Evolutionary conservation across 2,797 vertebrate genomes (phyloP).

Genomic region (Paedocypris micromegethes): DNA sequence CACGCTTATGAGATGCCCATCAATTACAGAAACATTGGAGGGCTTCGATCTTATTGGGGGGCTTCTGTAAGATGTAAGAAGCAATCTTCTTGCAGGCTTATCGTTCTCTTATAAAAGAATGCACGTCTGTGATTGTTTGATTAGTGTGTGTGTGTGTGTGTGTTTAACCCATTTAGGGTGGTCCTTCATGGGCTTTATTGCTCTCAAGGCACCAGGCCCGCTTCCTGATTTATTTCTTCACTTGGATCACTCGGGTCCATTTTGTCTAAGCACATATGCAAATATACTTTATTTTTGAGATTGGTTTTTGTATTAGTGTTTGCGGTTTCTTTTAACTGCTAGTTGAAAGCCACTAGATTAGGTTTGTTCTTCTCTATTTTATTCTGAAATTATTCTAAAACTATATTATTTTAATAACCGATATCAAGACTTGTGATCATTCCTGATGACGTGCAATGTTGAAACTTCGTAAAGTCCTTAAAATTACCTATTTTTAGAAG

Average conservation of each 20-base stretch:
- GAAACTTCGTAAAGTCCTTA: no score
- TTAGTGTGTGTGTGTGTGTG: conserved; percentile 17
- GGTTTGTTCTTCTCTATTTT: no score
- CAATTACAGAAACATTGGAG: conserved; percentile 19
- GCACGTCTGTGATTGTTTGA: conserved; percentile 10
- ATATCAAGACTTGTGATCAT: no score
- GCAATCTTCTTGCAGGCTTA: conserved; percentile 26
- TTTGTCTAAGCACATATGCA: neutral
- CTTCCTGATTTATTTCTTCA: conserved; percentile 22
- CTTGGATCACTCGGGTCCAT: conserved; percentile 15
- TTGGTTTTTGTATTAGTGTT: no score
- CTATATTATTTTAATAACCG: no score
- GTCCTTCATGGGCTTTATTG: conserved; percentile 18
- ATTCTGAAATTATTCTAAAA: no score
- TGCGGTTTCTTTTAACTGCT: no score
- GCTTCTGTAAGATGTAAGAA: conserved; percentile 32
- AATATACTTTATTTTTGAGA: no score
- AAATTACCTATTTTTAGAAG: no score
- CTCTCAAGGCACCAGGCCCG: conserved; percentile 14
- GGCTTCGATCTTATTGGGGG: conserved; percentile 12
- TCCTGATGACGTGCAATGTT: no score
- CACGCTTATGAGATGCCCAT: conserved; percentile 21
- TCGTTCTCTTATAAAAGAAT: conserved; percentile 9
- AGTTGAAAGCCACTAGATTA: no score
- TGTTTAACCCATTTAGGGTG: conserved; percentile 24